phyloP scores from a whole-genome alignment of 2,113 vertebrate species.

The Shinisaurus crocodilurus region DNA sequence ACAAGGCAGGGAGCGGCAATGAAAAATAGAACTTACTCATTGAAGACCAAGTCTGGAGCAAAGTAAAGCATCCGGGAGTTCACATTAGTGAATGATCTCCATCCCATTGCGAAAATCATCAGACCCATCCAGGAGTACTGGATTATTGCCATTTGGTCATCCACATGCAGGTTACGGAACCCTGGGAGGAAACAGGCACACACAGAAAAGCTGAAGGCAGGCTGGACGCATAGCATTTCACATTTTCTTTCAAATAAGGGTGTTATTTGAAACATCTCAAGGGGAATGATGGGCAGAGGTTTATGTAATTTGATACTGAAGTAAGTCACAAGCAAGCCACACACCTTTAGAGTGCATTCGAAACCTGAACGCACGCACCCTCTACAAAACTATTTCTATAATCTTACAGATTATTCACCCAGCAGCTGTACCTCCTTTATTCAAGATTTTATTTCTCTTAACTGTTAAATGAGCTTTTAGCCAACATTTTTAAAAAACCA shows the following conservation, averaged over 20 bases:
- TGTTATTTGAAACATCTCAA: too few species aligned
- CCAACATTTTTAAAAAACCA: constrained; percentile 16
- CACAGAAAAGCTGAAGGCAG: neutral
- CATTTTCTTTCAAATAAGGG: neutral
- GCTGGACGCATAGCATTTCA: accelerated
- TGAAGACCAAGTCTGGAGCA: constrained; percentile 96
- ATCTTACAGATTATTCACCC: neutral
- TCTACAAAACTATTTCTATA: neutral
- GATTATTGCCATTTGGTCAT: constrained; percentile 98
- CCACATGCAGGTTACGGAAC: constrained; percentile 94
- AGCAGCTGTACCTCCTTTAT: neutral
- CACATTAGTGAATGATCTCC: constrained; percentile 96
- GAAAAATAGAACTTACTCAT: constrained; percentile 86
- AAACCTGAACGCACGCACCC: too few species aligned
- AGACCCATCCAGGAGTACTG: constrained; percentile 99
- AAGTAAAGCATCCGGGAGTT: constrained; percentile 98
- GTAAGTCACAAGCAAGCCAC: neutral
- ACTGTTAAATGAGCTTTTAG: neutral
- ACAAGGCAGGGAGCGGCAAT: accelerated
- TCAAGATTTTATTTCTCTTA: neutral
- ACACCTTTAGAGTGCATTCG: neutral
- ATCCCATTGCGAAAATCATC: constrained; percentile 97
- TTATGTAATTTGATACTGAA: constrained; percentile 1
- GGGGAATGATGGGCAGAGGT: neutral
- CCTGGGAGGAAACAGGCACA: constrained; percentile 72